Base-by-base conservation (phyloP, 2,797 vertebrate species). In the Protonibea diacanthus region DNA sequence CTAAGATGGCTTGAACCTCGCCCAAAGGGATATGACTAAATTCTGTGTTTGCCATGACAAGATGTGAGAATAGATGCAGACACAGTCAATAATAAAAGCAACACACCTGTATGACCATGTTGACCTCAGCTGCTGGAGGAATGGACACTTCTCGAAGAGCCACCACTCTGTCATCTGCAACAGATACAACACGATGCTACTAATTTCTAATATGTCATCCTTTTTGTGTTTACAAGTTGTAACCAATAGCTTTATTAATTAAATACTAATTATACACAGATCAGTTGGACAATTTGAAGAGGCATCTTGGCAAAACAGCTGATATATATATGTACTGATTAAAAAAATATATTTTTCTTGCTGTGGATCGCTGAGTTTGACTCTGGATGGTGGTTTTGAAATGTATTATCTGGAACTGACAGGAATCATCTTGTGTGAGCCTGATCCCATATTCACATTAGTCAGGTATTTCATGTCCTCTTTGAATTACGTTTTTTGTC, bases 141-240 rank as follows among this genome's bases (percentile, higher is more conserved):
- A 95, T 81, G 25, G 83, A 56, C 25, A 94, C 85, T 79, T 94
- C 89, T 40, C 80, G 65, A 5, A 93, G 86, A 56, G 83, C 82
- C 55, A 88, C 82, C 64, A 90, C 83, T 85, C 83, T 79, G 68
- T 92, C 86, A 84, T 93, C 93, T 95, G 87, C 49, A 85, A 66
- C 4, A 74, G 23, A 75, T 0, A 42, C 10, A 83, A 55, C 38
- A 52, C n/a, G 6, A 69, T 23, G 9, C 10, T 45, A 18, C 21
- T 5, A 14, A 33, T 29, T 44, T 49, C n/a, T 25, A 53, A 45
- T 4, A 29, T 5, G 17, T n/a, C 25, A 44, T 1, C 21, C 1
- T 66, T 49, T 40, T 13, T 5, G 67, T 13, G 0, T 13, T 25
- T 2, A 51, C 10, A 15, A n/a, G 11, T 51, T 21, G 3, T 10